Percentiles rank a stretch among this genome's conserved stretches.
These are phyloP conservation scores for Garrulus glandarius DNA, from an alignment of 2,797 vertebrate genomes.

Conservation along the genomic window DNA sequence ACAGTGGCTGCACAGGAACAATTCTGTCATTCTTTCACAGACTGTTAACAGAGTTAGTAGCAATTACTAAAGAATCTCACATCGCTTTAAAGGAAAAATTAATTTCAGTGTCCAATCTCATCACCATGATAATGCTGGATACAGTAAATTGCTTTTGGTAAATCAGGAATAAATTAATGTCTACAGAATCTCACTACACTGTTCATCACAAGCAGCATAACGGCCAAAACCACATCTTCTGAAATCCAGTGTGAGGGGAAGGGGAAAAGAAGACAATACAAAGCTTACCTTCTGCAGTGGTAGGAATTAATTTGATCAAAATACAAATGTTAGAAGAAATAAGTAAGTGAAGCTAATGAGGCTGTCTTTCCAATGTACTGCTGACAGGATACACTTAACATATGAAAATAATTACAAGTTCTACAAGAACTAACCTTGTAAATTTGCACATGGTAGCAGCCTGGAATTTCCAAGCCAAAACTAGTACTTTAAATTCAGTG, in stretches of 20 bases:
- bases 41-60: background rate
- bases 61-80: background rate
- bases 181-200: background rate
- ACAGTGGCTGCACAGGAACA: background rate
- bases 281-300: background rate
- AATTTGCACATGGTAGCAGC: constrained; percentile 99
- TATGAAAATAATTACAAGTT: constrained; percentile 45
- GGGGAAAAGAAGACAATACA: background rate
- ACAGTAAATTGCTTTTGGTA: background rate
- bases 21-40: background rate
- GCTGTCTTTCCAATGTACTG: background rate
- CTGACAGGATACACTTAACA: constrained; percentile 39
- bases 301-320: constrained; percentile 6
- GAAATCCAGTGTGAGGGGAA: background rate
- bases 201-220: background rate
- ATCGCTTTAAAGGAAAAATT: background rate
- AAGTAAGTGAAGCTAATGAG: background rate
- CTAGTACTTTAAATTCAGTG: constrained; percentile 94
- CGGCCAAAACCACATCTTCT: background rate
- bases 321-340: constrained; percentile 10
- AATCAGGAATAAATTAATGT: background rate
- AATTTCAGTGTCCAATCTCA: background rate
- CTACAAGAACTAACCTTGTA: constrained; percentile 86
- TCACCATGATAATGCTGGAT: background rate
- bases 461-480: constrained; percentile 99